A percentile compares a stretch with the other conserved stretches of the same genome.
These are phyloP conservation scores for Cyphomyrus plagiostoma DNA, from an alignment of 2,113 vertebrate genomes.

Conservation along the genomic window DNA sequence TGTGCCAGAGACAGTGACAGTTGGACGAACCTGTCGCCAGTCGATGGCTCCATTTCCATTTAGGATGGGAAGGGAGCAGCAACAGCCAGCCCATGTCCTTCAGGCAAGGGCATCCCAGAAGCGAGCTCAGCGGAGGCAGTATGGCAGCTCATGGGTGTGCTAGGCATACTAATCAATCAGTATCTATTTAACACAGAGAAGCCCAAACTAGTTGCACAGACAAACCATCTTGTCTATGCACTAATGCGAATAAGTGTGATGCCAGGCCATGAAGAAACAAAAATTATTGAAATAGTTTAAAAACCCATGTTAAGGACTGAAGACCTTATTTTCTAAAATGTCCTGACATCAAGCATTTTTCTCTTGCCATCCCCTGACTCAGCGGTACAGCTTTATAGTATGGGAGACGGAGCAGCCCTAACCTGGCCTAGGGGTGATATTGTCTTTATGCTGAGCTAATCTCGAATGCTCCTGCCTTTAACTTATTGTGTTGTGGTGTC, in stretches of 20 bases:
- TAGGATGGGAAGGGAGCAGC: conserved; percentile 24
- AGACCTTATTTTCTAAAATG: background rate
- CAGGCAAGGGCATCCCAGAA: conserved; percentile 44
- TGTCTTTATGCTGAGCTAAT: background rate
- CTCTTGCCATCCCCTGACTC: background rate
- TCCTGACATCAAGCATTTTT: background rate
- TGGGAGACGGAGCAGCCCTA: background rate
- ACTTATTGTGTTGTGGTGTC: background rate
- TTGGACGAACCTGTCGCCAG: background rate
- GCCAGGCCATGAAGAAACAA: background rate
- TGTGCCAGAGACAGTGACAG: background rate
- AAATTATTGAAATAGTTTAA: background rate
- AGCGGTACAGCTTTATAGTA: background rate
- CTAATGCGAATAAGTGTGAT: background rate
- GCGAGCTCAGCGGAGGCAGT: background rate
- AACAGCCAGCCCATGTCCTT: conserved; percentile 35
- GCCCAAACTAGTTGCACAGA: background rate
- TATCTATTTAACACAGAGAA: background rate
- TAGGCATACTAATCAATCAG: background rate
- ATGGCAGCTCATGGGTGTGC: background rate
- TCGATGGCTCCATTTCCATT: conserved; percentile 22
- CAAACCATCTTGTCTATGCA: background rate
- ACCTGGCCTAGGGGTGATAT: background rate
- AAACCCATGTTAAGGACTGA: background rate
- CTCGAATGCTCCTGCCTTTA: background rate